phyloP scores from a whole-genome alignment of 2,888 invertebrate genomes.

The Ochropleura plecta region DNA sequence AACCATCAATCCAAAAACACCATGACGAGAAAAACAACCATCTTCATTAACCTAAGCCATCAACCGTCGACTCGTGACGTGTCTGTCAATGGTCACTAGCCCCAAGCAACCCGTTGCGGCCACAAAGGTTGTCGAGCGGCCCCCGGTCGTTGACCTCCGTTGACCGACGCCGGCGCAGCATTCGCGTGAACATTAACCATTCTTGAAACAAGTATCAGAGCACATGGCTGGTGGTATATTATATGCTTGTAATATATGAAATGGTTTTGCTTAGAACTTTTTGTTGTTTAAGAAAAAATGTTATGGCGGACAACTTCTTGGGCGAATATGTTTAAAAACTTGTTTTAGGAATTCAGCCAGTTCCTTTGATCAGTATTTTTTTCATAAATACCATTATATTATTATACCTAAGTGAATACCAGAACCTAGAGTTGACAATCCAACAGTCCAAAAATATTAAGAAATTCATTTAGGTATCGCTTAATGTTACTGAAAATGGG shows the following conservation, averaged over 20 bases:
- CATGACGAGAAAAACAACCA: constrained; percentile 10
- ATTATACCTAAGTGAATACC: too few relatives aligned
- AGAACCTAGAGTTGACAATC: too few relatives aligned
- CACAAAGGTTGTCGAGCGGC: constrained; percentile 86
- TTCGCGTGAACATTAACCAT: constrained; percentile 74
- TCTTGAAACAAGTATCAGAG: constrained; percentile 56
- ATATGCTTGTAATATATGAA: constrained; percentile 35
- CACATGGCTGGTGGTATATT: constrained; percentile 50
- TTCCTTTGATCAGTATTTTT: too few relatives aligned
- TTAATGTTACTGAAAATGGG: too few relatives aligned
- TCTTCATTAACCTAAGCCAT: constrained; percentile 7
- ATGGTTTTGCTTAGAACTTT: constrained; percentile 9
- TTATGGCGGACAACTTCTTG: background rate
- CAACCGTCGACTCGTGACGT: constrained; percentile 69
- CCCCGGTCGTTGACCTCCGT: constrained; percentile 81
- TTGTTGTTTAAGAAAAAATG: background rate
- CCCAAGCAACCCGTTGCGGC: constrained; percentile 78
- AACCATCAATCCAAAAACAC: constrained; percentile 6
- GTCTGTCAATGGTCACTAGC: constrained; percentile 71
- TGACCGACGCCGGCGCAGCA: constrained; percentile 87
- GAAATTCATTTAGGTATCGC: too few relatives aligned
- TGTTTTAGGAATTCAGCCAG: too few relatives aligned
- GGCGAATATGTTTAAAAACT: too few relatives aligned
- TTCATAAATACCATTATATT: too few relatives aligned
- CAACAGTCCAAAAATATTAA: too few relatives aligned